phyloP scores from a whole-genome alignment of 2,113 vertebrate species.

The Carollia perspicillata region DNA sequence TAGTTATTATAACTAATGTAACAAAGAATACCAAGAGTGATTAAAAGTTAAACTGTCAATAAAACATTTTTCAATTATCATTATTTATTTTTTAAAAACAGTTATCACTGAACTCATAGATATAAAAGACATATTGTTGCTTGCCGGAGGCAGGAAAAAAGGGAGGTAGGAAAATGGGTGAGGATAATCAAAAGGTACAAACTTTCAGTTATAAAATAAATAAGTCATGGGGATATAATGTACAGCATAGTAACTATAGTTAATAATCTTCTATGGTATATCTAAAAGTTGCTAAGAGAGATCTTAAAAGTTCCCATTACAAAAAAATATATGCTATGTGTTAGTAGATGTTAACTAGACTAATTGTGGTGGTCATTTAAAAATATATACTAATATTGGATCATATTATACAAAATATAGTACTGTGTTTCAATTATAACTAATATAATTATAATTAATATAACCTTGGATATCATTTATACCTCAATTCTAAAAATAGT shows the following conservation, averaged over 20 bases:
- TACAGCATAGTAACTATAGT: neutral
- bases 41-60: neutral
- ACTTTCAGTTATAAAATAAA: neutral
- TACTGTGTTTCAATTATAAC: neutral
- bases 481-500: neutral
- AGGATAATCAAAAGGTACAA: neutral
- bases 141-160: neutral
- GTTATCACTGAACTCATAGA: neutral
- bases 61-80: neutral
- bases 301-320: neutral
- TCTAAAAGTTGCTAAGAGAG: neutral
- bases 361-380: neutral
- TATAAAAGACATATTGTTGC: neutral
- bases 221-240: neutral
- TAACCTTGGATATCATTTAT: neutral
- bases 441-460: neutral
- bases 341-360: neutral
- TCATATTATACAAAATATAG: neutral
- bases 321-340: neutral
- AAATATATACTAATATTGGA: neutral
- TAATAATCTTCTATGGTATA: neutral
- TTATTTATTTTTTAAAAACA: neutral
- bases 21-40: neutral
- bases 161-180: neutral
- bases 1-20: neutral